Evolutionary conservation across 2,113 vertebrate genomes (phyloP).

Genomic region (Tetraodon nigroviridis): DNA sequence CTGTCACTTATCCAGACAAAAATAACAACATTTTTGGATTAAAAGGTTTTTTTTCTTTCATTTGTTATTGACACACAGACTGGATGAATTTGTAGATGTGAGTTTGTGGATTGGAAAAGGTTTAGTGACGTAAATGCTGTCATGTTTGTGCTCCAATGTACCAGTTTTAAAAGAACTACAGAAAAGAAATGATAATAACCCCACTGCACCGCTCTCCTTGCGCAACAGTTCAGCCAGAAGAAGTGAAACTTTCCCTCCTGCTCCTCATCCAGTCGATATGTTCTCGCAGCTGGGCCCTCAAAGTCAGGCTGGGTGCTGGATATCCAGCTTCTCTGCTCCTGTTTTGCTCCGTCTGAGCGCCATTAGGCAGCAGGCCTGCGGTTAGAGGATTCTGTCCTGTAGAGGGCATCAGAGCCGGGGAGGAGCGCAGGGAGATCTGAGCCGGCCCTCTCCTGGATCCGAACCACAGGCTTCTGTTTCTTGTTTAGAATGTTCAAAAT

Average conservation of each 20-base stretch:
- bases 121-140: too few relatives aligned
- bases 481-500: too few relatives aligned
- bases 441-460: constrained; percentile 1
- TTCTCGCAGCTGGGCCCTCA: not conserved
- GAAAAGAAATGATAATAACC: not conserved
- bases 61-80: too few relatives aligned
- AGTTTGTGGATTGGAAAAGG: too few relatives aligned
- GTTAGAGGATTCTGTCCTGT: constrained; percentile 35
- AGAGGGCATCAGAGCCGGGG: constrained; percentile 58
- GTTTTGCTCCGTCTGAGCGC: constrained; percentile 13
- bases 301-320: constrained; percentile 3
- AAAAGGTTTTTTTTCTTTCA: too few relatives aligned
- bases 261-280: constrained; percentile 1
- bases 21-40: too few relatives aligned
- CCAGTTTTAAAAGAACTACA: too few relatives aligned
- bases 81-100: too few relatives aligned
- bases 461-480: not conserved
- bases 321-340: constrained; percentile 4
- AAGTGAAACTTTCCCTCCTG: constrained; percentile 18
- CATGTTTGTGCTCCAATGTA: too few relatives aligned
- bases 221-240: constrained; percentile 18
- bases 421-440: constrained; percentile 14
- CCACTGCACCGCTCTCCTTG: constrained; percentile 11
- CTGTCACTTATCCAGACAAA: too few relatives aligned
- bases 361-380: too few relatives aligned